Base-by-base conservation (phyloP, 2,888 invertebrate genomes). In the Eilema depressum region DNA sequence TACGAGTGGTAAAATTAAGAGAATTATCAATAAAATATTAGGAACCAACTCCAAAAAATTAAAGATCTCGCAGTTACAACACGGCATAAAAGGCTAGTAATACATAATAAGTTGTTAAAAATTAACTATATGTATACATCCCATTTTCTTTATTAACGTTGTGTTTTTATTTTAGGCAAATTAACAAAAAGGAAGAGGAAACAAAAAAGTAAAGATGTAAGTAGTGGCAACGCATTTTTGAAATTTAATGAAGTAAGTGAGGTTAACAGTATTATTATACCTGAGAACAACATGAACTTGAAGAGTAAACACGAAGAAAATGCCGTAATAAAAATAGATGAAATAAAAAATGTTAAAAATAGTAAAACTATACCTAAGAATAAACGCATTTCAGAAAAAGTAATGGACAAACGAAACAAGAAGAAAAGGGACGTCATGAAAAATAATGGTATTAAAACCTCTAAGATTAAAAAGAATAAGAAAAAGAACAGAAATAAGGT, bases 1-100 rank as follows among this genome's bases (percentile, higher is more conserved):
- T 41, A 86, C 79, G 67, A 91, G 92, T 73, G 83, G 86, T 75
- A 89, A 95, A 84, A 93, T 90, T 63, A 95, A 87, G 83, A 89
- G 89, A 87, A 93, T 95, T 8, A 90, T 95, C 66, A 81, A 92
- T 57, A 92, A 89, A 78, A 89, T 95, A 73, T 88, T 94, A 70
- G 92, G 93, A 64, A 90, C 85, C 74, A 89, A 91, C 77, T 76
- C 85, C 3, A 89, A 88, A 77, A 89, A 89, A 73, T 74, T 84
- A 63, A 86, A 83, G 66, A 79, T 89, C 41, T 88, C 89, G 7
- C 89, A 92, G 73, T 81, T 95, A 80, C 89, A 91, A 73, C 94
- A 93, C 79, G 94, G 92, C 28, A 77, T 95, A 1, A 94, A 91
- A 91, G 95, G 95, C 95, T 83, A 74, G 28, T 60, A 11, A 14